These are phyloP conservation scores for Podargus strigoides DNA, from an alignment of 2,797 vertebrate genomes.

Conservation along the genomic window DNA sequence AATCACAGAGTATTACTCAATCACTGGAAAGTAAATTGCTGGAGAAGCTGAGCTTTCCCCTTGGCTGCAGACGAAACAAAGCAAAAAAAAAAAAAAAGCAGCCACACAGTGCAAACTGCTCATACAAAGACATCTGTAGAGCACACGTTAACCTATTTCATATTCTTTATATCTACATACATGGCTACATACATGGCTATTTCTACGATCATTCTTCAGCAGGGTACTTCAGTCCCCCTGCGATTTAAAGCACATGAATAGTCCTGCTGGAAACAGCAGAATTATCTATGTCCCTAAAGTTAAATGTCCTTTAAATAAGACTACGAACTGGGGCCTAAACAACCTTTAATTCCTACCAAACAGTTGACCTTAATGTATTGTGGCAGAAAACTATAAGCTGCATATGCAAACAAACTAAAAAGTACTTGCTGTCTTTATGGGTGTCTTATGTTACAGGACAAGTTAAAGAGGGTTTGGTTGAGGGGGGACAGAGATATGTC, in stretches of 20 bases:
- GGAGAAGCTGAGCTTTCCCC: neutral
- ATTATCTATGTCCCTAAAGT: neutral
- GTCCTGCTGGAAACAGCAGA: neutral
- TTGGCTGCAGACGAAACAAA: neutral
- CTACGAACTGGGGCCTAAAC: neutral
- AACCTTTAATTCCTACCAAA: neutral
- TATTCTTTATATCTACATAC: neutral
- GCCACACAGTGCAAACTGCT: neutral
- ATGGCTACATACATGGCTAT: neutral
- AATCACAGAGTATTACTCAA: neutral
- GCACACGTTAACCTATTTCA: neutral
- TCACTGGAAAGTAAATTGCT: neutral
- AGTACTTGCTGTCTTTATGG: neutral
- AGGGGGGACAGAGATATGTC: neutral
- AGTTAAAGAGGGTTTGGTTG: neutral
- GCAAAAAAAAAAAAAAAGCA: neutral
- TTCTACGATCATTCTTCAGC: neutral
- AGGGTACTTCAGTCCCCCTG: neutral
- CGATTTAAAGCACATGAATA: neutral
- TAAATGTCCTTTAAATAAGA: neutral
- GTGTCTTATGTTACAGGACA: neutral
- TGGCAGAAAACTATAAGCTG: neutral
- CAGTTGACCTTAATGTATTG: neutral
- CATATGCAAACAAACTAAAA: neutral
- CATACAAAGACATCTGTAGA: neutral